Evolutionary conservation across 2,888 invertebrate species (phyloP).

Genomic region (Callimorpha dominula): DNA sequence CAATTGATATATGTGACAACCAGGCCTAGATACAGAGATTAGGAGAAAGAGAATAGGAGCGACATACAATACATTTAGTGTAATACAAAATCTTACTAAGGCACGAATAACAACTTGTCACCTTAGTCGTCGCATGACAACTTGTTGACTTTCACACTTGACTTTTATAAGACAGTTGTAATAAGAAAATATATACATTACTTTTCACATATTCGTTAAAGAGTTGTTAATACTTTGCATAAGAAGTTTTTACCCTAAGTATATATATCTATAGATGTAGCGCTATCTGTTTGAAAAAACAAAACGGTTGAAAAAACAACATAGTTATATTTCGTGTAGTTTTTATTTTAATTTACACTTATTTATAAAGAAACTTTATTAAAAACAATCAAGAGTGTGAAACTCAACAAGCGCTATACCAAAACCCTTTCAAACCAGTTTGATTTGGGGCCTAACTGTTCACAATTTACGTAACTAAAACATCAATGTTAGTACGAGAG

Average conservation of each 20-base stretch:
- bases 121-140: constrained; percentile 49
- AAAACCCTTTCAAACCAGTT: constrained; percentile 45
- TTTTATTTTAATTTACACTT: not conserved
- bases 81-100: constrained; percentile 73
- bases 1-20: constrained; percentile 12
- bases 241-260: not conserved
- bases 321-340: not conserved
- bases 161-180: not conserved
- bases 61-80: constrained; percentile 57
- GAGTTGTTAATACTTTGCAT: not conserved
- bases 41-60: constrained; percentile 50
- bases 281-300: not conserved
- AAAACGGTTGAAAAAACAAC: too few species aligned
- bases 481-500: too few species aligned
- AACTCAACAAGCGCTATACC: constrained; percentile 41
- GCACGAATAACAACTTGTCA: constrained; percentile 73
- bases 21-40: constrained; percentile 27
- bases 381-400: constrained; percentile 29
- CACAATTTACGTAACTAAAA: constrained; percentile 19
- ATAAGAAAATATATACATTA: too few species aligned
- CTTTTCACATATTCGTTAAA: not conserved
- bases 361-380: not conserved
- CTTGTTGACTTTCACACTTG: constrained; percentile 39
- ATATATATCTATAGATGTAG: not conserved
- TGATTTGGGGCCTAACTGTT: constrained; percentile 30